Evolutionary conservation across 2,113 vertebrate species (phyloP), one percentile per base, ranked within the genome.

Genomic region (Eretmochelys imbricata): DNA sequence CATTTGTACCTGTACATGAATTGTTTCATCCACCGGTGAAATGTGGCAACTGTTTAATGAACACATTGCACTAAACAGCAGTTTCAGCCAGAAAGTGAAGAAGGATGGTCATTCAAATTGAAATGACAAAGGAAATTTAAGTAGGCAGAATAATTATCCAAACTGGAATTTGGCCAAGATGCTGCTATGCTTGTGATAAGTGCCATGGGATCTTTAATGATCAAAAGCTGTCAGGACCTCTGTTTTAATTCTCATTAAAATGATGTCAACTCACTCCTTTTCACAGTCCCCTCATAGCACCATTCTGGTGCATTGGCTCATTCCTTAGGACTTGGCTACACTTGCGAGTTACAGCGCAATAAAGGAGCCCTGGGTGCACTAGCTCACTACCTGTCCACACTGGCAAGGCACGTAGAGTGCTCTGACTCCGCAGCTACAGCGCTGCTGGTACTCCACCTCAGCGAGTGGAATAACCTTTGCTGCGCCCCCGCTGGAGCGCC

Each of bases 161-260:
- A 65, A 91, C 76, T 93, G 87, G 76, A 96, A 51, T 93, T 86
- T 76, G 76, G 94, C 48, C 88, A 93, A 91, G 84, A 91, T 89
- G 53, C 54, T 94, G 88, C 69, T 94, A 0, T 87, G 93, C 87
- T 82, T 85, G 82, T 96, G 94, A 85, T 94, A 49, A 0, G 3
- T 87, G 84, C 90, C 87, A 91, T 35, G 69, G 54, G 88, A 79
- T 85, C 91, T 49, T 82, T 93, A 6, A 17, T 59, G 76, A 95
- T 89, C 82, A 91, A 95, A 96, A 93, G 54, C 46, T 90, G 31
- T 90, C 38, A 6, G 75, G 94, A 94, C n/a, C 48, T 93, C 48
- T 50, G 65, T 82, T 87, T 92, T 54, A 90, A 0, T 89, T 55
- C 91, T 81, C 62, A 69, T 69, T 69, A 38, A 69, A 69, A 69